phyloP scores from a whole-genome alignment of 1,140 invertebrate species.

The Diabrotica undecimpunctata region DNA sequence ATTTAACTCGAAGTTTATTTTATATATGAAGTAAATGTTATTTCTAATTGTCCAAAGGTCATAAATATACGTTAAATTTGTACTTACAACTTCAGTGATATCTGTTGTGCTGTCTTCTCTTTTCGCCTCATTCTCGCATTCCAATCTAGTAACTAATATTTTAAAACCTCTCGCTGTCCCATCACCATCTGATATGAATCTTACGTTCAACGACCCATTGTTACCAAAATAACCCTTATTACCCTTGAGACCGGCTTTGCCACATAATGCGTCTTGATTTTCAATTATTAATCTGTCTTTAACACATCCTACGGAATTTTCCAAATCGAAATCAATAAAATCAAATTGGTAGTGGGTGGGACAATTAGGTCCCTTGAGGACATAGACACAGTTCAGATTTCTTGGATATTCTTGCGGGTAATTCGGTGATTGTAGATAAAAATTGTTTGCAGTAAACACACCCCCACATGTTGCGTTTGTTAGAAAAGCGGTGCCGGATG shows the following conservation, averaged over 20 bases:
- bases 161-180: constrained; percentile 49
- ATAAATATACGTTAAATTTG: background rate
- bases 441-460: constrained; percentile 39
- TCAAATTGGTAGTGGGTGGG: constrained; percentile 54
- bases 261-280: constrained; percentile 49
- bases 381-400: constrained; percentile 51
- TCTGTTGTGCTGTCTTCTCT: background rate
- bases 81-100: background rate
- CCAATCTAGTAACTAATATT: constrained; percentile 49
- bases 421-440: constrained; percentile 49
- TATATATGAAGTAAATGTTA: background rate
- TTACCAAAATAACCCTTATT: constrained; percentile 49
- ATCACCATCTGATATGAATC: constrained; percentile 30
- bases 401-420: constrained; percentile 52
- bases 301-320: constrained; percentile 49
- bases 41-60: no score
- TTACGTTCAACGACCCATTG: constrained; percentile 44
- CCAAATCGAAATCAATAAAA: constrained; percentile 54
- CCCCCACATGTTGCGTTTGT: constrained; percentile 30
- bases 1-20: no score
- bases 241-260: constrained; percentile 43
- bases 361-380: constrained; percentile 52
- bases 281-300: constrained; percentile 51
- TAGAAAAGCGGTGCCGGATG: no score
- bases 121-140: constrained; percentile 6